A percentile compares a stretch with the other conserved stretches of the same genome.
Conservation (phyloP, 23 tunicate species). For the Phallusia fumigata region DNA sequence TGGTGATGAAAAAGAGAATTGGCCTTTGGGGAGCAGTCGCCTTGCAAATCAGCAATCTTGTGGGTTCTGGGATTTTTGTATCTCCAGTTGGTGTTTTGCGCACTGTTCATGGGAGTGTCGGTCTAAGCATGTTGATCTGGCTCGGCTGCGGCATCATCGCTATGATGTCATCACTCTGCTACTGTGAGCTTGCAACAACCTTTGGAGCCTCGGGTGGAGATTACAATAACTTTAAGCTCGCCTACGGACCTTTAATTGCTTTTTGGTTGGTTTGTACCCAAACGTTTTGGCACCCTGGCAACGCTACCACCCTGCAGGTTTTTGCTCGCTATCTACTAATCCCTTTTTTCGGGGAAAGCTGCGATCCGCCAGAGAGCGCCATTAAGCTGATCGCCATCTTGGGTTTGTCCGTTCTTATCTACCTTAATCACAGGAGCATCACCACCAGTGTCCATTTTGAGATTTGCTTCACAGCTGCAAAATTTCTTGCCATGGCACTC, state of each 20-base stretch:
- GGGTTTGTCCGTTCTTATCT: slow-evolving; percentile 1
- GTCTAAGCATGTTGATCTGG: slow-evolving; percentile 62
- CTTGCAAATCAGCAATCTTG: slow-evolving; percentile 27
- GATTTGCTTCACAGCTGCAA: slow-evolving; percentile 43
- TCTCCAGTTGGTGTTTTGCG: slow-evolving; percentile 58
- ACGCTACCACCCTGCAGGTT: slow-evolving; percentile 22
- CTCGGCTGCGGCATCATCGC: slow-evolving; percentile 51
- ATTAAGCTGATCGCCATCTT: slow-evolving; percentile 32
- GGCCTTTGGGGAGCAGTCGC: slow-evolving; percentile 71
- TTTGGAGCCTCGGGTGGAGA: slow-evolving; percentile 60
- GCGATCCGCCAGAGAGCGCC: slow-evolving; percentile 37
- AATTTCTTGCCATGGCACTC: slow-evolving; percentile 42
- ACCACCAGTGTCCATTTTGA: slow-evolving; percentile 34
- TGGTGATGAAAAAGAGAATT: slow-evolving; percentile 56
- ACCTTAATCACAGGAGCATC: slow-evolving; percentile 49
- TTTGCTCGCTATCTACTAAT: slow-evolving; percentile 46
- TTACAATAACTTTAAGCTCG: slow-evolving; percentile 40
- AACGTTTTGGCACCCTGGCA: not conserved
- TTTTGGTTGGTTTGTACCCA: slow-evolving; percentile 20
- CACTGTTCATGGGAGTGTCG: slow-evolving; percentile 54
- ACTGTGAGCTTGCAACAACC: slow-evolving; percentile 56
- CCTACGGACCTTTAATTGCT: slow-evolving; percentile 50
- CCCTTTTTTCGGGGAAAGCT: slow-evolving; percentile 40
- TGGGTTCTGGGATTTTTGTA: slow-evolving; percentile 72
- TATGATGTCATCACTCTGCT: slow-evolving; percentile 47